Base-by-base conservation (phyloP, 2,888 invertebrate genomes). In the Julus scandinavius region DNA sequence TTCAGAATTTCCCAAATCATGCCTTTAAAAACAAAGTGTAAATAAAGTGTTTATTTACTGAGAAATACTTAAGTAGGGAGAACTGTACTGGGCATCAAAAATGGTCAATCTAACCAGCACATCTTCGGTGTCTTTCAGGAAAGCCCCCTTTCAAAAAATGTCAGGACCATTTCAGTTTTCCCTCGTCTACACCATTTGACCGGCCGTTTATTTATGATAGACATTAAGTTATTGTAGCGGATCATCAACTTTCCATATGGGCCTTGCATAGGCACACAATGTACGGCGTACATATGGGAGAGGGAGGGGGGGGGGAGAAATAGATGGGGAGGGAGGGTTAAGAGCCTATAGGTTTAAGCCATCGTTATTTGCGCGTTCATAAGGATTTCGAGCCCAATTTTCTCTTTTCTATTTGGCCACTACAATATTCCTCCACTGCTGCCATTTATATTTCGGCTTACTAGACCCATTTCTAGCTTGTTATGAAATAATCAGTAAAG, bases 401-500 rank as follows among this genome's bases (percentile, higher is more conserved):
- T 87, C 87, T 87, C 40, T 41, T 87, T 63, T 58, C 58, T 87
- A 54, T 58, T 87, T 58, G n/a, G 40, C 63, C 50, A 54, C 54
- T 87, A 80, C 80, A 80, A 80, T 80, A 80, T 87, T 87, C 87
- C 38, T 38, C 58, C 87, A 13, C 29, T 38, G 54, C n/a, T 58
- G 54, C 58, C 87, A 87, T 63, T 85, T 49, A 85, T 85, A 85
- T 85, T 85, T 85, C 50, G 45, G 49, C 45, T 85, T 45, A 50
- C 85, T 85, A 85, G 50, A 49, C 85, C 85, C 50, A 85, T 85
- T 85, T 85, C 85, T 85, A 50, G 50, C 85, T 85, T 50, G 58
- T 87, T 87, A 87, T 87, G 87, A 87, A 87, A 87, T 87, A 87
- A 87, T 87, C 87, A 87, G 58, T 87, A 87, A 87, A 87, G 87